A percentile compares a stretch with the other conserved stretches of the same genome.
Evolutionary conservation across 2,888 invertebrate species (phyloP).

Genomic region (Drosophila atripex): DNA sequence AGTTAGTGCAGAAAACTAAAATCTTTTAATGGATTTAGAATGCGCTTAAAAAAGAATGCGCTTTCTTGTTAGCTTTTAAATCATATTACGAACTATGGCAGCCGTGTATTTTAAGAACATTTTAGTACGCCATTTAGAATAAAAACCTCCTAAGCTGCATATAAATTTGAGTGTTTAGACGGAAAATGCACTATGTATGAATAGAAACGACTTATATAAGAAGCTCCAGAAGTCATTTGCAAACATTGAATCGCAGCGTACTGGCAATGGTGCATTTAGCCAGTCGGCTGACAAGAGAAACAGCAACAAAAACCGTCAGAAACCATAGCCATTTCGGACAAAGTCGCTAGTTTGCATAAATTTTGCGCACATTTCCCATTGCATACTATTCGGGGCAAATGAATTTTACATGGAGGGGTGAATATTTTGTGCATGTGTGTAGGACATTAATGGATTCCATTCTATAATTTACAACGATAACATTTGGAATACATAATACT

Average conservation of each 20-base stretch:
- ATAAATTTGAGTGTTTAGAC: constrained; percentile 6
- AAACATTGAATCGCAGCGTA: constrained; percentile 19
- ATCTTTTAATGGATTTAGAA: not conserved
- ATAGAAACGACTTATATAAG: constrained; percentile 13
- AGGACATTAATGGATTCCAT: constrained; percentile 32
- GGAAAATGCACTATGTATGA: constrained; percentile 7
- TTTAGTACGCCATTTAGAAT: not conserved
- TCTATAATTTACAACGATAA: constrained; percentile 30
- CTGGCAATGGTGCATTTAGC: constrained; percentile 11
- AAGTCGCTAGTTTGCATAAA: constrained; percentile 62
- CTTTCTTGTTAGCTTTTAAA: too few relatives aligned
- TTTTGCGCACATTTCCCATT: constrained; percentile 56
- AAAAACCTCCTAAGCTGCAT: not conserved
- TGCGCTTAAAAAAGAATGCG: constrained; percentile 2
- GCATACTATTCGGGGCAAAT: constrained; percentile 30
- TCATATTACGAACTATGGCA: too few relatives aligned
- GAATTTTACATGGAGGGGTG: constrained; percentile 26
- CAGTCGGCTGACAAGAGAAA: constrained; percentile 3
- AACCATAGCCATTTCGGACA: constrained; percentile 27
- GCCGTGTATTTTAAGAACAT: not conserved
- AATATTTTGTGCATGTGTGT: not conserved
- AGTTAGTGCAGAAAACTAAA: not conserved
- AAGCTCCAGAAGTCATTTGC: constrained; percentile 28
- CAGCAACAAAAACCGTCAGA: constrained; percentile 5
- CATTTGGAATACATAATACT: constrained; percentile 29